Base-by-base conservation (phyloP, 2,888 invertebrate species). In the Neelides folsomi region DNA sequence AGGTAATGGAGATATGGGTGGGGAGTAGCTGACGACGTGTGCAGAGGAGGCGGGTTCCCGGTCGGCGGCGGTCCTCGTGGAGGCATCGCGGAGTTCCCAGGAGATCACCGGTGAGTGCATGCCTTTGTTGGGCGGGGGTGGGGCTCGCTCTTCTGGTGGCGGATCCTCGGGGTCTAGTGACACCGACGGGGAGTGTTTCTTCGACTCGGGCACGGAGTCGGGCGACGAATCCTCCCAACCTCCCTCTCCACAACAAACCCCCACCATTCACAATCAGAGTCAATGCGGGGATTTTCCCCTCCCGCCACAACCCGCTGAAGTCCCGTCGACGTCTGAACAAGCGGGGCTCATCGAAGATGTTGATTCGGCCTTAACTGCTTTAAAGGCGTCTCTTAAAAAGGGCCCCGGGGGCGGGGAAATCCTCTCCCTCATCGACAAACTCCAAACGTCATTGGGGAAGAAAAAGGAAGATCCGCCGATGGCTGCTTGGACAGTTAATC, bases 301-400 rank as follows among this genome's bases (percentile, higher is more conserved):
- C 19, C 3, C 42, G 4, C 12, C 15, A 42, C 15, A n/a, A n/a
- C 13, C 3, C 13, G 5, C 47, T 15, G 3, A 36, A 2, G 18
- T 8, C 4, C 39, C 49, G n/a, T 13, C 27, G 13, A 18, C 34
- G 1, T 7, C 15, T n/a, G 20, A 18, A 8, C 54, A 60, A n/a
- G 44, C 79, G 38, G 75, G 79, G 65, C 76, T 84, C 8, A 74
- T 84, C 41, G 77, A 79, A 20, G 88, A 89, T 68, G 83, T 87
- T 53, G 81, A 85, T 52, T 78, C 79, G 62, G 85, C 86, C 27
- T 74, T 89, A 35, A 78, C 77, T 52, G 79, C 83, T 42, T 75
- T 89, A 55, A 81, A 86, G 60, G 56, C 35, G 45, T 57, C 13
- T 36, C 49, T 10, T 40, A 35, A 10, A 51, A 47, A 47, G 38